Base-by-base conservation (phyloP, 1,140 invertebrate genomes). In the Halictus rubicundus region DNA sequence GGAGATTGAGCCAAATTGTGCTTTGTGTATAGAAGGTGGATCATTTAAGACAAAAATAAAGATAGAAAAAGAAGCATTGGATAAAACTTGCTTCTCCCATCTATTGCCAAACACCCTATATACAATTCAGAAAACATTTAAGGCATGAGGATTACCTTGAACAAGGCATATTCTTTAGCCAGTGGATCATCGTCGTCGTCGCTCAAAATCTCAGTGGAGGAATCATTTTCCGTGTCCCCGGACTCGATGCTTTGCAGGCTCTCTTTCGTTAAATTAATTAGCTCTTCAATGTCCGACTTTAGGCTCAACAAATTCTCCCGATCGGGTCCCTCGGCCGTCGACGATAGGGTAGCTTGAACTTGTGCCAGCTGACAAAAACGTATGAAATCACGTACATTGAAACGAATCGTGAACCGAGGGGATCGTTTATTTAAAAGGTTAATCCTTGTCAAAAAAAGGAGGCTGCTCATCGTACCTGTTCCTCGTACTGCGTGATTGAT, bases 161-260 rank as follows among this genome's bases (percentile, higher is more conserved):
- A 96, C 63, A 95, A 91, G 49, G 95, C 94, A 93, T 96, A 95
- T 93, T 96, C 96, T 84, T 95, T 94, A 81, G 94, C 95, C 70
- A 95, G 89, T 68, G 86, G 78, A 88, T 94, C 87, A 46, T 91
- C 89, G 25, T 89, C 71, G 10, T 86, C 71, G 37, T 87, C 54
- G 37, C 85, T 69, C 39, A 66, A 80, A 83, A 79, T 66, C 39
- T 86, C 66, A 12, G 70, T 21, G 59, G 82, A 63, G 66, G 81
- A 49, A 39, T 80, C 82, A 23, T 68, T 74, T 1, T 27, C 70
- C 78, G 54, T 68, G 19, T 78, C 46, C 69, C 49, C 68, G 66
- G 87, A 78, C 81, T 92, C 87, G 21, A 87, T 37, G 71, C 91
- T 92, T 73, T 92, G 87, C 66, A 95, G 88, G 85, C 93, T 94